phyloP scores from a whole-genome alignment of 2,797 vertebrate species.

The Euthynnus affinis region DNA sequence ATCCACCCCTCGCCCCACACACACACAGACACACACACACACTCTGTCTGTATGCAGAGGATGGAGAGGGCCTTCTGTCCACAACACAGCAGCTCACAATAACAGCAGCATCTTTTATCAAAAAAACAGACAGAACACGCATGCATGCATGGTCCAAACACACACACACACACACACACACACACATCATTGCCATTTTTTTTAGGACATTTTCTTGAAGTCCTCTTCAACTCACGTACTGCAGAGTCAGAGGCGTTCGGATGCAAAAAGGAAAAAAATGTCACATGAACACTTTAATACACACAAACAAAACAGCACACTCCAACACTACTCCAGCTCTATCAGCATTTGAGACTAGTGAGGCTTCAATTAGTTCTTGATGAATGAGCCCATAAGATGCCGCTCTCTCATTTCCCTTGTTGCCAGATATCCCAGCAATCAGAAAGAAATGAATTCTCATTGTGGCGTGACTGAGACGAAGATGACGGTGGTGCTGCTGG shows the following conservation, averaged over 20 bases:
- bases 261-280: slow-evolving; percentile 30
- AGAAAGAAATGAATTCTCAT: slow-evolving; percentile 95
- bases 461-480: slow-evolving; percentile 90
- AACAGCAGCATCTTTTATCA: slow-evolving; percentile 78
- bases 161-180: slow-evolving; percentile 29
- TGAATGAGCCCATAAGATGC: slow-evolving; percentile 98
- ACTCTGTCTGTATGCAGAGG: slow-evolving; percentile 81
- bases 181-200: slow-evolving; percentile 32
- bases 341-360: slow-evolving; percentile 96
- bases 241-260: slow-evolving; percentile 45
- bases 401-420: slow-evolving; percentile 95
- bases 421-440: slow-evolving; percentile 93
- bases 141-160: slow-evolving; percentile 60
- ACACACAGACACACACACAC: slow-evolving; percentile 15
- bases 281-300: slow-evolving; percentile 64
- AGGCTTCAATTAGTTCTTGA: slow-evolving; percentile 99
- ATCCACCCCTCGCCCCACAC: slow-evolving; percentile 36
- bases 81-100: slow-evolving; percentile 85
- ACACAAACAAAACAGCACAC: slow-evolving; percentile 66
- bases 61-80: slow-evolving; percentile 87
- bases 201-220: slow-evolving; percentile 16
- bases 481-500: slow-evolving; percentile 62
- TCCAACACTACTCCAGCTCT: slow-evolving; percentile 86
- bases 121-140: slow-evolving; percentile 86
- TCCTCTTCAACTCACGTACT: slow-evolving; percentile 46